These are phyloP conservation scores for Telmatochromis brachygnathus DNA, from an alignment of 2,113 vertebrate genomes.

Conservation along the genomic window DNA sequence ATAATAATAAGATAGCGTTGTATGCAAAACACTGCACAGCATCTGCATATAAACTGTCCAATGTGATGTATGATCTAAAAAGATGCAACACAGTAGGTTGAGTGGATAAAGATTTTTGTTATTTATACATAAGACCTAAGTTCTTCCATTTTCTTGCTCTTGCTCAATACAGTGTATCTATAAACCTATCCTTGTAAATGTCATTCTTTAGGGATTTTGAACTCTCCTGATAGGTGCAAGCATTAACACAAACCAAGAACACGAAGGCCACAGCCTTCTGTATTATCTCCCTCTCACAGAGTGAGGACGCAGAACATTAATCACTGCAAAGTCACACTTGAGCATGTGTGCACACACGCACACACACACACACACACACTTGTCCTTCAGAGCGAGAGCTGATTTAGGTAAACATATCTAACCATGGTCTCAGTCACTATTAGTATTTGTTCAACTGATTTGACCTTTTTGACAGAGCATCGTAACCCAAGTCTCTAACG, in stretches of 20 bases:
- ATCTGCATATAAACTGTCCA: not conserved
- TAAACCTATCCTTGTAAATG: not conserved
- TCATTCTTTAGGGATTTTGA: constrained; percentile 38
- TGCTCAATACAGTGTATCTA: not conserved
- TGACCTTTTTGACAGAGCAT: constrained; percentile 35
- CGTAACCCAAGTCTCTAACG: constrained; percentile 22
- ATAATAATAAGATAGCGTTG: not conserved
- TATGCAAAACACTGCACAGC: not conserved
- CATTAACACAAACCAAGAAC: constrained; percentile 59
- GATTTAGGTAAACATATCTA: constrained; percentile 22
- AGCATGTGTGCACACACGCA: not conserved
- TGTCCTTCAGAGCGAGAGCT: not conserved
- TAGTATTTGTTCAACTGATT: constrained; percentile 39
- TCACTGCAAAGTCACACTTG: constrained; percentile 53
- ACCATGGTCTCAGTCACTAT: constrained; percentile 5
- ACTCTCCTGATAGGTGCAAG: constrained; percentile 55
- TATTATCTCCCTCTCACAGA: constrained; percentile 64
- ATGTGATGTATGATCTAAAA: not conserved
- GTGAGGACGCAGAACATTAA: constrained; percentile 57
- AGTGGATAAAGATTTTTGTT: not conserved
- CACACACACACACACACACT: not conserved
- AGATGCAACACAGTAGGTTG: not conserved
- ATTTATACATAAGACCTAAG: not conserved
- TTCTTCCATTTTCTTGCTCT: not conserved
- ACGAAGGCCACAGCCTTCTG: constrained; percentile 62